Base-by-base conservation (phyloP, 2,888 invertebrate genomes). In the Trachelus iudaicus region DNA sequence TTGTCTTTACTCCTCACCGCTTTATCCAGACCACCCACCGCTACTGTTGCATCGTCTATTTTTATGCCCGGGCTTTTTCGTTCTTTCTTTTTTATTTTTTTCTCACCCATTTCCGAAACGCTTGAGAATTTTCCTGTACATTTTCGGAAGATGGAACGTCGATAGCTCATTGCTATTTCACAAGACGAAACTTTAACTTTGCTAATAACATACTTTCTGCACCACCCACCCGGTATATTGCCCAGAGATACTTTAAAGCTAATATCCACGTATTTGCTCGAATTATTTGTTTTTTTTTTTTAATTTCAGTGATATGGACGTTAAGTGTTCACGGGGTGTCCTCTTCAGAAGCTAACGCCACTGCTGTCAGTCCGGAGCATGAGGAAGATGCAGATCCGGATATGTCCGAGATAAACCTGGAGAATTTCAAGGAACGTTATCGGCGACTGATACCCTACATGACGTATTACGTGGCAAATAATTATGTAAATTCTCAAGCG, bases 361-460 rank as follows among this genome's bases (percentile, higher is more conserved):
- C 87, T 23, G 68, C 79, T 73, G 34, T 75, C 31, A 79, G 34
- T 34, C 30, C 76, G 2, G 76, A 78, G 6, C 80, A 82, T n/a
- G 84, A 85, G 68, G 85, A 85, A 0, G 84, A 83, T 0, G 85
- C 85, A 30, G 82, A 81, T 31, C 11, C 77, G 15, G 75, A 82
- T 23, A 77, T 85, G 6, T 81, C 83, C 35, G 83, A 85, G 1
- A 86, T 89, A n/a, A 86, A 92, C 73, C 88, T 94, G 71, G 92
- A 93, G 11, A 91, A 93, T 73, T 88, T 90, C 79, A 94, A 94
- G 77, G 95, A 96, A 91, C 93, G 97, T 76, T 95, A 95, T 88
- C 94, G 97, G 86, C 93, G 97, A 82, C 91, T 97, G 75, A 95
- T 97, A 87, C 97, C 97, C 1, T 97, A 97, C 90, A 95, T 96